Evolutionary conservation across 2,797 vertebrate species (phyloP).

Genomic region (Perodicticus potto): DNA sequence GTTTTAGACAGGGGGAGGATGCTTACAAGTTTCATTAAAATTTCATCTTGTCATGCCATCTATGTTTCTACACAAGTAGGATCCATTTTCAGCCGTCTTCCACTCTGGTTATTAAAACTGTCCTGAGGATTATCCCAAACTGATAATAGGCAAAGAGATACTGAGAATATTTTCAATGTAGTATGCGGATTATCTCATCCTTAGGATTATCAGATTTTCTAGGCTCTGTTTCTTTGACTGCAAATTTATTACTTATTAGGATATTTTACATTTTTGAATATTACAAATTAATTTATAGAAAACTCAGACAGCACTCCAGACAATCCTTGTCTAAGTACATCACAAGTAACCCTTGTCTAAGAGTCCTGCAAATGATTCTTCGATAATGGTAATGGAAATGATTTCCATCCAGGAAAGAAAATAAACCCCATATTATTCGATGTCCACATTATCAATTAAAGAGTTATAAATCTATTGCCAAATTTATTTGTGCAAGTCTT

Average conservation of each 20-base stretch:
- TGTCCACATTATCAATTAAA: not conserved
- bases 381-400: not conserved
- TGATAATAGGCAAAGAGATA: not conserved
- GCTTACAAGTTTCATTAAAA: not conserved
- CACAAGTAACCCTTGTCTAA: not conserved
- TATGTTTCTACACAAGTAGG: not conserved
- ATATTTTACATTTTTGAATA: not conserved
- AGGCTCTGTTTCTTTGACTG: not conserved
- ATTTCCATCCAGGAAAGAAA: not conserved
- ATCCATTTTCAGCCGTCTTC: not conserved
- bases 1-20: not conserved
- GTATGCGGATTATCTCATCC: fast-evolving
- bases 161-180: not conserved
- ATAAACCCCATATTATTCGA: not conserved
- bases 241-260: not conserved
- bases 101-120: not conserved
- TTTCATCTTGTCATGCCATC: not conserved
- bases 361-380: not conserved
- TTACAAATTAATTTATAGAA: not conserved
- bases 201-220: not conserved
- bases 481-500: constrained; percentile 36
- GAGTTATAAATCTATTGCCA: not conserved
- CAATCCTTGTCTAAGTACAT: not conserved
- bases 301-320: not conserved
- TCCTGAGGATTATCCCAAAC: not conserved